Evolutionary conservation across 2,888 invertebrate species (phyloP).

Genomic region (Cheilosia vernalis): DNA sequence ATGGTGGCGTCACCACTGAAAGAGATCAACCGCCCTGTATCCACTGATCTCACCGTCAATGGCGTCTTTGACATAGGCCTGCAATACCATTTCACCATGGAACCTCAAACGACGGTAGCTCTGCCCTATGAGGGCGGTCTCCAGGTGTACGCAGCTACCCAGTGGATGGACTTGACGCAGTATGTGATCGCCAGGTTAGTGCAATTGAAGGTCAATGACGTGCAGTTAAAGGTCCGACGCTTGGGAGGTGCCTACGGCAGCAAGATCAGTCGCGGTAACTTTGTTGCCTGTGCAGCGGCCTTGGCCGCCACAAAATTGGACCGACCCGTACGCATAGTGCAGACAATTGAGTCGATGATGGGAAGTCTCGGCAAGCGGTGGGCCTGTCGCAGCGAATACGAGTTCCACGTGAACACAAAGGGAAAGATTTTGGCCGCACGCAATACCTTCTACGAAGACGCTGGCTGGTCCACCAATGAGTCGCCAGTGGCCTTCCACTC

Average conservation of each 20-base stretch:
- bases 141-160: conserved; percentile 87
- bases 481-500: conserved; percentile 79
- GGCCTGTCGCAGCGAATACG: conserved; percentile 87
- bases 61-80: conserved; percentile 86
- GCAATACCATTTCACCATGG: conserved; percentile 91
- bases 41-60: conserved; percentile 76
- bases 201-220: conserved; percentile 86
- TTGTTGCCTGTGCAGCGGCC: conserved; percentile 87
- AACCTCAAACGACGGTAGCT: conserved; percentile 88
- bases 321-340: conserved; percentile 88
- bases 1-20: conserved; percentile 77
- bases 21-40: conserved; percentile 73
- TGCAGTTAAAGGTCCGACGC: conserved; percentile 89
- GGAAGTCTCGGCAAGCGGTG: conserved; percentile 87
- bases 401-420: conserved; percentile 86
- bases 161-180: conserved; percentile 87
- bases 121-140: conserved; percentile 89
- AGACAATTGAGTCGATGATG: conserved; percentile 90
- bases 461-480: conserved; percentile 86
- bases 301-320: conserved; percentile 86
- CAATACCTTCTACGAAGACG: conserved; percentile 85
- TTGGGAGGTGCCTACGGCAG: conserved; percentile 93
- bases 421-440: conserved; percentile 89
- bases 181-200: conserved; percentile 85
- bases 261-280: conserved; percentile 87